phyloP scores from a whole-genome alignment of 2,113 vertebrate genomes.

The Drymodes brunneopygia region DNA sequence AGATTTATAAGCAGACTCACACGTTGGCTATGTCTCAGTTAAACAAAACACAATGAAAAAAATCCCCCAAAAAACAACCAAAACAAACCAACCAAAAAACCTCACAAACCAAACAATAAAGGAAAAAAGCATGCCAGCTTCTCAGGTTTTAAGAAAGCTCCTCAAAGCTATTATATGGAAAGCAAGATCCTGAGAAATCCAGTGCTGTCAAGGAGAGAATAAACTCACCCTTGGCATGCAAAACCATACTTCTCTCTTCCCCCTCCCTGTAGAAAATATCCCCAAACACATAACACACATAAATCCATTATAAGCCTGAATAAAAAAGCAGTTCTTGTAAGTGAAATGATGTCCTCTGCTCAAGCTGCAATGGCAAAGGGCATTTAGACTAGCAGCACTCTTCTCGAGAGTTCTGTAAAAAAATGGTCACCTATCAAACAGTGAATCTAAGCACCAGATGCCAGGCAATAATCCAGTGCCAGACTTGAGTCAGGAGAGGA shows the following conservation, averaged over 20 bases:
- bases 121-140: neutral
- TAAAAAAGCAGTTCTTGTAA: neutral
- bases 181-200: neutral
- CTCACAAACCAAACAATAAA: neutral
- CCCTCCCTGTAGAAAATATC: fast-evolving
- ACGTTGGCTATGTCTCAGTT: neutral
- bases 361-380: neutral
- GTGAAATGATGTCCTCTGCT: neutral
- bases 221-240: neutral
- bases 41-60: no score
- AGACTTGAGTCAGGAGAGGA: neutral
- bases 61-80: neutral
- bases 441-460: neutral
- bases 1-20: neutral
- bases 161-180: neutral
- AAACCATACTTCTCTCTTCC: neutral
- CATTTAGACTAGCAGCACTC: neutral
- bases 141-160: neutral
- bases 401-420: neutral
- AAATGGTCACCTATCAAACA: neutral
- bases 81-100: neutral
- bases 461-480: neutral
- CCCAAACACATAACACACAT: neutral
- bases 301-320: neutral
- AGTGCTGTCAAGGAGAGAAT: neutral